Conservation (phyloP, 2,113 vertebrate species). For the Hemiscyllium ocellatum region DNA sequence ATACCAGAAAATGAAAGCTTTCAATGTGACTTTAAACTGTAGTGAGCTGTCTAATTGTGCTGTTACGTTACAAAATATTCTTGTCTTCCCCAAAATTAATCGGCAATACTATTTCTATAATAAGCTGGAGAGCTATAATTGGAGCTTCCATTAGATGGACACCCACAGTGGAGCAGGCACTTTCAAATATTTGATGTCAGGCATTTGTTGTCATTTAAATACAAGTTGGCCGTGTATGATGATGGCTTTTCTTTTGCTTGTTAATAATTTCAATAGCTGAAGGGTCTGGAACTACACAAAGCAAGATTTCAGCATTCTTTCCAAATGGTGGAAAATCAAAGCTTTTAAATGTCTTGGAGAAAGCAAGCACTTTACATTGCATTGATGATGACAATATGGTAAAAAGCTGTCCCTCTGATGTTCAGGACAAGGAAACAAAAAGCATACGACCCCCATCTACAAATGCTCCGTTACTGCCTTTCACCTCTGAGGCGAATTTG, state of each 20-base stretch:
- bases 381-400: background rate
- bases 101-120: background rate
- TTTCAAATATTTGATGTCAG: background rate
- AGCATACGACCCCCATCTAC: background rate
- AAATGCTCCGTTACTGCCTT: background rate
- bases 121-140: background rate
- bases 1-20: background rate
- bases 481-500: slow-evolving; percentile 4
- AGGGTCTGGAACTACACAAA: slow-evolving; percentile 42
- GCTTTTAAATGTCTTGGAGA: background rate
- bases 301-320: slow-evolving; percentile 49
- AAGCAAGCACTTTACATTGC: background rate
- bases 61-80: background rate
- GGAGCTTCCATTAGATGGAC: background rate
- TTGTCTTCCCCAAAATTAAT: background rate
- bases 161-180: background rate
- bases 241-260: background rate
- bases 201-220: background rate
- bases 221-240: background rate
- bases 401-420: background rate
- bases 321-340: background rate
- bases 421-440: background rate
- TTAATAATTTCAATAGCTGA: slow-evolving; percentile 38
- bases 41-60: background rate
- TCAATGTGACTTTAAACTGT: background rate